Evolutionary conservation across 92 coral and sea anemone genomes (phyloP).

Genomic region (Porites cylindrica): DNA sequence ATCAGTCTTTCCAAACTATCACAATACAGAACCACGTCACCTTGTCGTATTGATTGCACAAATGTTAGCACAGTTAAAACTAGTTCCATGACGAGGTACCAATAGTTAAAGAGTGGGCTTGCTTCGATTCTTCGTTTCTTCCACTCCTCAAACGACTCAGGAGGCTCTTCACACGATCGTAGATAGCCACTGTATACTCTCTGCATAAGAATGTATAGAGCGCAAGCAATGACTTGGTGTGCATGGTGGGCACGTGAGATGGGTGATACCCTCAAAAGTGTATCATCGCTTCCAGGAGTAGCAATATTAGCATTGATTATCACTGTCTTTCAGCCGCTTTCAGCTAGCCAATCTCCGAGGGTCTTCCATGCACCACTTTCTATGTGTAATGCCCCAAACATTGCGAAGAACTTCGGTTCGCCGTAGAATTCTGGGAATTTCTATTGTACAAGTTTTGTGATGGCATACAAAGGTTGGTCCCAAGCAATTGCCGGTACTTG

Average conservation of each 20-base stretch:
- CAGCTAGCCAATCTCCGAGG: slow-evolving; percentile 6
- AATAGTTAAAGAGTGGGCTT: neutral
- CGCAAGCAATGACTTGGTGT: neutral
- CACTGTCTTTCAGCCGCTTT: neutral
- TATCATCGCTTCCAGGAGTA: too few relatives aligned
- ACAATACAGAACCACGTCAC: neutral
- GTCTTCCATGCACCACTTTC: slow-evolving; percentile 17
- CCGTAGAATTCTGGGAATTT: slow-evolving; percentile 36
- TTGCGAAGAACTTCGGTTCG: slow-evolving; percentile 30
- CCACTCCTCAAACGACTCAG: neutral
- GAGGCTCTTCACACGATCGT: too few relatives aligned
- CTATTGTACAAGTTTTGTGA: slow-evolving; percentile 48
- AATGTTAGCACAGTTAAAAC: neutral
- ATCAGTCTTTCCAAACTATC: neutral
- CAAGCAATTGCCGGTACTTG: slow-evolving; percentile 30
- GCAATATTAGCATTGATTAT: too few relatives aligned
- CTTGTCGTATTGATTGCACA: neutral
- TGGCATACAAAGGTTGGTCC: slow-evolving; percentile 42
- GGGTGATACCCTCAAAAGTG: too few relatives aligned
- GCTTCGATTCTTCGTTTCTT: neutral
- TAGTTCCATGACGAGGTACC: neutral
- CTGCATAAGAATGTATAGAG: neutral
- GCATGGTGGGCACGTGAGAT: neutral
- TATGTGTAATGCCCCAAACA: slow-evolving; percentile 49
- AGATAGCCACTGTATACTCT: too few relatives aligned